Base-by-base conservation (phyloP, 1,140 invertebrate genomes). In the Drosophila tropicalis region DNA sequence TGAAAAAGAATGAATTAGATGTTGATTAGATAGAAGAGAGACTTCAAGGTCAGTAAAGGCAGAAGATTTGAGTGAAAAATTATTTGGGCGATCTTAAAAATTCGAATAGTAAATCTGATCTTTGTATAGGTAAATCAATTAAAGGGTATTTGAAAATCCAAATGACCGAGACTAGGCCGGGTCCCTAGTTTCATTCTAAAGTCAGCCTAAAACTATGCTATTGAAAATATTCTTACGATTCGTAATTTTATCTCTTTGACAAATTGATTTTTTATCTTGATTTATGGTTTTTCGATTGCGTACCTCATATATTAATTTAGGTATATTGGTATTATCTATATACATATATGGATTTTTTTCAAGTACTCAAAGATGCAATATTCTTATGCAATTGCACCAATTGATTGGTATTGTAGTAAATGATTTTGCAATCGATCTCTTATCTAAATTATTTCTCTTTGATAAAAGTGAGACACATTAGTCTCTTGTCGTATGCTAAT, bases 401-500 rank as follows among this genome's bases (percentile, higher is more conserved):
- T 39, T 39, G 36, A 39, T 39, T 12, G 12, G 12, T 5, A 22
- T 22, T 51, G 44, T 3, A 17, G n/a, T 22, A 51, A 7, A 51
- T 51, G 13, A 22, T 22, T 44, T 47, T 15, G 2, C 2, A 47
- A 5, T 29, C 15, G 13, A 34, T 32, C 47, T 57, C 19, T 57
- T 62, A 58, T 58, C 64, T 40, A 40, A 57, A 57, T 73, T 44
- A 19, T 15, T 2, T 3, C 17, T 10, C 6, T 62, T 25, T 58
- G 72, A 69, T 69, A 67, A 34, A 81, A 71, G 62, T 39, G 65
- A 65, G 56, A 19, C 13, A 55, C 29, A 36, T 70, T 47, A 15
- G 17, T 56, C 12, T 9, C 67, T 61, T 87, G 83, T 83, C 17
- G 36, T 60, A 79, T 71, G 51, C 79, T 83, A 86, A 86, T 87